Conservation (phyloP, 2,888 invertebrate genomes). For the Keiferia lycopersicella region DNA sequence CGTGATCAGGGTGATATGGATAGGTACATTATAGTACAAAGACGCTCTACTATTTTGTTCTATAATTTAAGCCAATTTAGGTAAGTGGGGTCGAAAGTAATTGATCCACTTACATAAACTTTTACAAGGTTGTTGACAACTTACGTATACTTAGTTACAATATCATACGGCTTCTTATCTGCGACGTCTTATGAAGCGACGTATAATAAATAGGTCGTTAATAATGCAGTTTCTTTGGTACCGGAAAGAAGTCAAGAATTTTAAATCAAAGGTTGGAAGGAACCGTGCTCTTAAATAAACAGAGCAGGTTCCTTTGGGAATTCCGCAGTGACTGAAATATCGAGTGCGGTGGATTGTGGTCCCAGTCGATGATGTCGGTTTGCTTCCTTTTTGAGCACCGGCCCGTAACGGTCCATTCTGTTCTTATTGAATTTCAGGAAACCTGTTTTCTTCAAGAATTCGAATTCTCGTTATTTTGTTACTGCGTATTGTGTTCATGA, state of each 20-base stretch:
- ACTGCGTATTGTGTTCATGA: too few species aligned
- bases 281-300: conserved; percentile 11
- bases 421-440: too few species aligned
- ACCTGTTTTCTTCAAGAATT: too few species aligned
- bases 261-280: conserved; percentile 13
- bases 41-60: neutral
- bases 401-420: neutral
- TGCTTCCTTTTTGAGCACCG: conserved; percentile 7
- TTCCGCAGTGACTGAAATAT: conserved; percentile 12
- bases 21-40: neutral
- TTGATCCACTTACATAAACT: neutral
- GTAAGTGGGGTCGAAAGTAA: neutral
- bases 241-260: conserved; percentile 6
- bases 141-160: neutral
- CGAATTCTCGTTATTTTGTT: too few species aligned
- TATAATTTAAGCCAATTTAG: conserved; percentile 2
- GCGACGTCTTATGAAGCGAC: neutral
- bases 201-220: neutral
- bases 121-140: conserved; percentile 4
- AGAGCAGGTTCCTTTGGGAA: conserved; percentile 4
- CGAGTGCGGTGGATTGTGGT: conserved; percentile 11
- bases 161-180: neutral
- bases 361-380: neutral
- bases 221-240: neutral
- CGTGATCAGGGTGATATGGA: too few species aligned